Evolutionary conservation across 2,888 invertebrate species (phyloP), one percentile per base, ranked within the genome.

Genomic region (Brachylomia viminalis): DNA sequence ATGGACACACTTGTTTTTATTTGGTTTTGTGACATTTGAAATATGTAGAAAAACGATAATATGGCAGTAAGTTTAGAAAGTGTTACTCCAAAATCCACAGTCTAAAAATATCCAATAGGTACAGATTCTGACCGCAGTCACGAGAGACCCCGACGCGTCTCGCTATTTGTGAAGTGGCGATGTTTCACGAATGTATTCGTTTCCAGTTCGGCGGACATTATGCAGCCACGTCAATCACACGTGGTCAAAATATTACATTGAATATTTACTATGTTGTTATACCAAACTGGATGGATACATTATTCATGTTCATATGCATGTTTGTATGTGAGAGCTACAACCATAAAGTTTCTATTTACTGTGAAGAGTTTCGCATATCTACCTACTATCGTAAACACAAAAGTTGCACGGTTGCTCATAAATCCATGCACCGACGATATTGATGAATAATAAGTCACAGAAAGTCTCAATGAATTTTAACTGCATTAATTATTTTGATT

Each of bases 161-260:
- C 61, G 61, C n/a, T 30, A 17, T 33, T 70, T 42, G 56, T 62
- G 68, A 33, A 30, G 52, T 42, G 7, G 74, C 72, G 27, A 52
- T 47, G 70, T 67, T 68, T 58, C 77, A 83, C 82, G 77, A 77
- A 69, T 74, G 67, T 71, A 33, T 75, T 61, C 54, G 65, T 72
- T 86, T 84, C 79, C 84, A 84, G 84, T 75, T 74, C 66, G 33
- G 23, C 54, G 78, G 30, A 67, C 64, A 80, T 80, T 30, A 67
- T 59, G 62, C 64, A 69, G 58, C 59, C 64, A 30, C 75, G 82
- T 80, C 83, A 76, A 61, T 85, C 86, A 83, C 54, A 74, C 58
- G 30, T 42, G 76, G 59, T 54, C 75, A 65, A 78, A 75, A 69
- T 82, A 74, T 72, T 45, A 79, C 83, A 73, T 74, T 62, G 75